Conservation (phyloP, 2,888 invertebrate genomes). For the Amblyjoppa fuscipennis region DNA sequence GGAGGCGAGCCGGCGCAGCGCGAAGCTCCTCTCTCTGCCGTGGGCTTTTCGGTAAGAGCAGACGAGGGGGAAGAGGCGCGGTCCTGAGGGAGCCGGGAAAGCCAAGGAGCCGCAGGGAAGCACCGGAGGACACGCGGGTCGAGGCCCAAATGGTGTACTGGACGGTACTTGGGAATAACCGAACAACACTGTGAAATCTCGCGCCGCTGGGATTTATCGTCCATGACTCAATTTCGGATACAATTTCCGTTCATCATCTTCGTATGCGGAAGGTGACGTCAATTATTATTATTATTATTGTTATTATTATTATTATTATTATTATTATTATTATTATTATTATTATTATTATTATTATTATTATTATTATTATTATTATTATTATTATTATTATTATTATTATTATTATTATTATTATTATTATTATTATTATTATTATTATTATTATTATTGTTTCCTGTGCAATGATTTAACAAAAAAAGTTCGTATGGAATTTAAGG, state of each 20-base stretch:
- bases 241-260: background rate
- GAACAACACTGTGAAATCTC: constrained; percentile 33
- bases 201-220: background rate
- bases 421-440: no score
- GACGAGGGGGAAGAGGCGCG: constrained; percentile 22
- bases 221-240: constrained; percentile 9
- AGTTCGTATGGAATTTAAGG: no score
- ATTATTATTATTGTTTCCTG: no score
- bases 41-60: constrained; percentile 34
- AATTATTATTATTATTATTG: no score
- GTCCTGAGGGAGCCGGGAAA: constrained; percentile 50
- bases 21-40: constrained; percentile 49
- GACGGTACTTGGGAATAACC: constrained; percentile 21
- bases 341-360: no score
- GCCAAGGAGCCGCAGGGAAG: constrained; percentile 34
- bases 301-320: no score
- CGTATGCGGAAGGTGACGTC: background rate
- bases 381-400: no score
- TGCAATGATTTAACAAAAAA: no score
- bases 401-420: no score
- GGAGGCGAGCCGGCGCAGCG: constrained; percentile 13
- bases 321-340: no score
- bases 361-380: no score
- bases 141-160: constrained; percentile 35
- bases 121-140: constrained; percentile 49